These are phyloP conservation scores for Crepidodera aurea DNA, from an alignment of 2,888 invertebrate genomes.

Conservation along the genomic window DNA sequence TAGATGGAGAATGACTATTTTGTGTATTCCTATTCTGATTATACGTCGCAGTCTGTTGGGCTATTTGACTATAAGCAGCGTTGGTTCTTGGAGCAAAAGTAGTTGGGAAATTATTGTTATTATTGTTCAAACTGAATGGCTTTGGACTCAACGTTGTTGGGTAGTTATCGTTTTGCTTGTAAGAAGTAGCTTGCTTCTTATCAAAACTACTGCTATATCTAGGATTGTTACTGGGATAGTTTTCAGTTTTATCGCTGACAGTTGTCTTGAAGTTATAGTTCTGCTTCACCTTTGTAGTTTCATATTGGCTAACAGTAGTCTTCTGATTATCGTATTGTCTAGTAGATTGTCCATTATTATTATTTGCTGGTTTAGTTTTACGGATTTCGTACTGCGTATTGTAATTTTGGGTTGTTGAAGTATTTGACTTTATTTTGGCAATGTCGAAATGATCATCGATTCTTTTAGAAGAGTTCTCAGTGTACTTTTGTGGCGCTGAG, in stretches of 20 bases:
- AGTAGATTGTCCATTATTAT: conserved; percentile 19
- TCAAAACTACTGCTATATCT: conserved; percentile 48
- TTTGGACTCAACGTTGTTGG: conserved; percentile 58
- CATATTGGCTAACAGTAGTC: conserved; percentile 41
- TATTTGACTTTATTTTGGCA: conserved; percentile 41
- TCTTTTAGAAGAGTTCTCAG: conserved; percentile 52
- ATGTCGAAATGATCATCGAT: conserved; percentile 43
- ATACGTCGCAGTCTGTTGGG: conserved; percentile 47
- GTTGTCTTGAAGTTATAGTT: conserved; percentile 44
- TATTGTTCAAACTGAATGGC: conserved; percentile 46
- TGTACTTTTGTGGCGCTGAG: conserved; percentile 43
- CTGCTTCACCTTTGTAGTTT: conserved; percentile 43
- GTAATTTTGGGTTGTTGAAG: conserved; percentile 42
- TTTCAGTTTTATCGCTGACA: conserved; percentile 44
- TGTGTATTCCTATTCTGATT: conserved; percentile 41
- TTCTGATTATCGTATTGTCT: conserved; percentile 43
- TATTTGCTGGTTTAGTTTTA: conserved; percentile 37
- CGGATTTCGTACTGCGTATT: conserved; percentile 44
- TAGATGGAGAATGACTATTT: conserved; percentile 26
- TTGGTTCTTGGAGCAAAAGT: conserved; percentile 57
- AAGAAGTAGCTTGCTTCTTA: conserved; percentile 50
- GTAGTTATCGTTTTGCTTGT: conserved; percentile 48
- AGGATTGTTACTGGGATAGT: conserved; percentile 48
- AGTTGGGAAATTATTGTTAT: conserved; percentile 49
- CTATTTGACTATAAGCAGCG: conserved; percentile 52